Evolutionary conservation across 2,797 vertebrate genomes (phyloP).

Genomic region (Channa striata): DNA sequence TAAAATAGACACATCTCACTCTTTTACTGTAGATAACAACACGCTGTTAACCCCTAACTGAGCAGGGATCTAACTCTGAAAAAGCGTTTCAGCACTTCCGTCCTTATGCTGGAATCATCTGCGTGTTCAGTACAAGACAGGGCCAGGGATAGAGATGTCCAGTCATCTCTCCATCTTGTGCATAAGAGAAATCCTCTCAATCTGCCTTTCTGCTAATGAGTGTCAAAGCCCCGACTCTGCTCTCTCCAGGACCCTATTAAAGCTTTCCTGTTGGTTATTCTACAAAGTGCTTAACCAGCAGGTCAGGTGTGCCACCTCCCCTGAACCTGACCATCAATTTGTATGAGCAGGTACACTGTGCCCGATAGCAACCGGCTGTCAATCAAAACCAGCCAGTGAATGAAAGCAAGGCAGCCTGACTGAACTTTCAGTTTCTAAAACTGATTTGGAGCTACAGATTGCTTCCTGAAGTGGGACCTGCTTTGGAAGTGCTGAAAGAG

Average conservation of each 20-base stretch:
- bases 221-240: conserved; percentile 32
- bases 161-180: conserved; percentile 29
- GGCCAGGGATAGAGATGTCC: conserved; percentile 19
- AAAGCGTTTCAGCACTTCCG: not conserved
- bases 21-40: conserved; percentile 10
- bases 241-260: conserved; percentile 72
- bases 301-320: conserved; percentile 66
- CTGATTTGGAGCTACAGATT: conserved; percentile 40
- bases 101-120: conserved; percentile 26
- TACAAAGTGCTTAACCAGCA: conserved; percentile 66
- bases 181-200: conserved; percentile 45
- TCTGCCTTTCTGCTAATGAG: conserved; percentile 67
- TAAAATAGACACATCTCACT: conserved; percentile 26
- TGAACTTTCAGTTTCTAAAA: conserved; percentile 25
- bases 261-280: conserved; percentile 69
- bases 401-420: not conserved
- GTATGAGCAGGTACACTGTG: conserved; percentile 41
- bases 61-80: conserved; percentile 1
- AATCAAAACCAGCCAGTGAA: conserved; percentile 51
- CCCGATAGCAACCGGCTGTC: conserved; percentile 44
- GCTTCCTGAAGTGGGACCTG: conserved; percentile 52
- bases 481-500: conserved; percentile 44
- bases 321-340: conserved; percentile 63
- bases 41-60: conserved; percentile 9
- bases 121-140: conserved; percentile 41